A percentile compares a stretch with the other conserved stretches of the same genome.
Conservation (phyloP, 2,113 vertebrate species). For the Corythaeola cristata region DNA sequence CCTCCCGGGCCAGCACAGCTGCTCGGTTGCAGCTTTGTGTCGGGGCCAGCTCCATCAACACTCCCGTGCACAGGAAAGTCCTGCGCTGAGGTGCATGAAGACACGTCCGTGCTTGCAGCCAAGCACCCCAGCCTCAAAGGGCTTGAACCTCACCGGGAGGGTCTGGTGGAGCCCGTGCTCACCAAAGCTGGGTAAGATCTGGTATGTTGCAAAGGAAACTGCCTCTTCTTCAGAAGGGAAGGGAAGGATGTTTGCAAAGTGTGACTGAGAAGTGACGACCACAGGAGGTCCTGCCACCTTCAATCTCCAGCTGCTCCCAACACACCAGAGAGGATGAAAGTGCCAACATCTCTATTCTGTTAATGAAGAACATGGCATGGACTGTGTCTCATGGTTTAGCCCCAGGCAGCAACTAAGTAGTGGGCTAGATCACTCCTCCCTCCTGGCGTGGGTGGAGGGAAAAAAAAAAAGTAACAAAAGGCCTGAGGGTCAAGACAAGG, state of each 20-base stretch:
- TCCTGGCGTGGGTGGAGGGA: too few relatives aligned
- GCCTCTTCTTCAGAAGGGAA: not conserved
- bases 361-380: not conserved
- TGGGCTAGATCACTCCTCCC: too few relatives aligned
- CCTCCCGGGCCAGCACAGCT: not conserved
- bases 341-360: not conserved
- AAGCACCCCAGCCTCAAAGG: not conserved
- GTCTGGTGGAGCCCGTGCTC: not conserved
- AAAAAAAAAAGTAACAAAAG: too few relatives aligned
- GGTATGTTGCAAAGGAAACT: not conserved
- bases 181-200: not conserved
- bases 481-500: too few relatives aligned
- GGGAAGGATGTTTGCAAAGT: not conserved
- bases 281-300: not conserved
- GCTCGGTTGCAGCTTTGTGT: not conserved
- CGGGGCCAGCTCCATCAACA: not conserved
- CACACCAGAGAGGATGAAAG: not conserved
- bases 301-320: not conserved
- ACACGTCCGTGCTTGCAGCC: not conserved
- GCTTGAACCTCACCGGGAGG: not conserved
- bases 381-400: too few relatives aligned
- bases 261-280: not conserved
- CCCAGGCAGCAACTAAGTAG: too few relatives aligned
- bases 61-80: too few relatives aligned
- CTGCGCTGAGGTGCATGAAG: not conserved